These are phyloP conservation scores for Noctua janthe DNA, from an alignment of 2,888 invertebrate genomes.

Conservation along the genomic window DNA sequence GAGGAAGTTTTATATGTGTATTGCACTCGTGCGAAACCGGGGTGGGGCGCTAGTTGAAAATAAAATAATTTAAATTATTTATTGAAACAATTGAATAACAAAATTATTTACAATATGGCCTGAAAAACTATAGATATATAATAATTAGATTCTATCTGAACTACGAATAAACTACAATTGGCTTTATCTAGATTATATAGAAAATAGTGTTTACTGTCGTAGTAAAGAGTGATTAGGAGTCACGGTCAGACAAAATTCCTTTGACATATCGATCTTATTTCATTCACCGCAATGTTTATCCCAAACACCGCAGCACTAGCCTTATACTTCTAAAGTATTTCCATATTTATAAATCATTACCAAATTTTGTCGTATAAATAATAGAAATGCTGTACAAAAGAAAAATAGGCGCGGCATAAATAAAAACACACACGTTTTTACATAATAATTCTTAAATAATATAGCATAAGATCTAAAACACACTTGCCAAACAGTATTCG, in stretches of 20 bases:
- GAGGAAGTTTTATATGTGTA: too few relatives aligned
- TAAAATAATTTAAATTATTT: neutral
- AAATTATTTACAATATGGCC: neutral
- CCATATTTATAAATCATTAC: conserved; percentile 5
- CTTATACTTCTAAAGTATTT: conserved; percentile 9
- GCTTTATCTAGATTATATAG: neutral
- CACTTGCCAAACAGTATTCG: conserved; percentile 40
- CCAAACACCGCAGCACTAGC: neutral
- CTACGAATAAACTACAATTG: neutral
- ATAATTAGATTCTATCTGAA: neutral
- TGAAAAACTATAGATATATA: neutral
- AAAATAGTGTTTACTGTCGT: neutral
- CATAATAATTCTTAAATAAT: conserved; percentile 25
- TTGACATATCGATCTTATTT: neutral
- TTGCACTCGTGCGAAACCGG: too few relatives aligned
- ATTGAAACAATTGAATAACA: neutral
- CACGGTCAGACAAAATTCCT: conserved; percentile 8
- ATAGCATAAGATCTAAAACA: conserved; percentile 29
- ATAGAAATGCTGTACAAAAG: neutral
- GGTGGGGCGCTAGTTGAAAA: too few relatives aligned
- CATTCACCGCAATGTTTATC: conserved; percentile 22
- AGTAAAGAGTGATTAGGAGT: neutral
- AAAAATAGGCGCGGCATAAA: conserved; percentile 22
- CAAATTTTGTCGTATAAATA: too few relatives aligned
- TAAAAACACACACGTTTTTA: conserved; percentile 12